Conservation (phyloP, 2,113 vertebrate species). For the Ophthalmolycus amberensis region DNA sequence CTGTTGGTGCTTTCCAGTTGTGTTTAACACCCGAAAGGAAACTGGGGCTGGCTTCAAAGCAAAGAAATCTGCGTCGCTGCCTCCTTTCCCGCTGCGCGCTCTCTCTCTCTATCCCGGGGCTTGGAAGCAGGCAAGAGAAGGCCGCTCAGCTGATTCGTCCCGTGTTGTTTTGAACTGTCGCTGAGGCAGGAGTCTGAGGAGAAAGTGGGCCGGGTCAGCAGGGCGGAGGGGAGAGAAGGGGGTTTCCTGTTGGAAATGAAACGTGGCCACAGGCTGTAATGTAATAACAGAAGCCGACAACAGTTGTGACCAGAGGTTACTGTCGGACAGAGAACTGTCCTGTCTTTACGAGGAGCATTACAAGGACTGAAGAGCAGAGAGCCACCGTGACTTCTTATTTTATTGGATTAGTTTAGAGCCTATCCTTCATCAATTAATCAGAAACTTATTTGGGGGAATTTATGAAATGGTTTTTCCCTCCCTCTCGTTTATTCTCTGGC, state of each 20-base stretch:
- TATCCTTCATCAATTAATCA: not conserved
- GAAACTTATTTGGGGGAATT: not conserved
- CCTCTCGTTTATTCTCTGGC: not conserved
- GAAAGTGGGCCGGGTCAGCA: not conserved
- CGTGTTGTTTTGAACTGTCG: not conserved
- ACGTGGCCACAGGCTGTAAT: conserved; percentile 33
- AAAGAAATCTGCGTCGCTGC: not conserved
- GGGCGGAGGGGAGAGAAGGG: not conserved
- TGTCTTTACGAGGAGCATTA: conserved; percentile 4
- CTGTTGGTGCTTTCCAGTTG: conserved; percentile 38
- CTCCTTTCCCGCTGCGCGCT: conserved; percentile 14
- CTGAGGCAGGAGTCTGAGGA: not conserved
- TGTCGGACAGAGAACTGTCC: conserved; percentile 5
- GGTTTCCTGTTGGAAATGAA: conserved; percentile 39
- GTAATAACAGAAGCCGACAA: conserved; percentile 41
- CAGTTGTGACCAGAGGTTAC: conserved; percentile 55
- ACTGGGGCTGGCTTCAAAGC: conserved; percentile 29
- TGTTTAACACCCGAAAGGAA: conserved; percentile 34
- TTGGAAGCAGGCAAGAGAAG: not conserved
- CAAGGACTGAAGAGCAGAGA: conserved; percentile 9
- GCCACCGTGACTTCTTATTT: not conserved
- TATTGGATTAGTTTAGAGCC: not conserved
- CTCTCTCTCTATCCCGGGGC: not conserved
- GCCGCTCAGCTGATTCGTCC: conserved; percentile 3
- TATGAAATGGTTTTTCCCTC: not conserved